These are phyloP conservation scores for Drosophila lacicola DNA, from an alignment of 2,888 invertebrate species.

Conservation along the genomic window DNA sequence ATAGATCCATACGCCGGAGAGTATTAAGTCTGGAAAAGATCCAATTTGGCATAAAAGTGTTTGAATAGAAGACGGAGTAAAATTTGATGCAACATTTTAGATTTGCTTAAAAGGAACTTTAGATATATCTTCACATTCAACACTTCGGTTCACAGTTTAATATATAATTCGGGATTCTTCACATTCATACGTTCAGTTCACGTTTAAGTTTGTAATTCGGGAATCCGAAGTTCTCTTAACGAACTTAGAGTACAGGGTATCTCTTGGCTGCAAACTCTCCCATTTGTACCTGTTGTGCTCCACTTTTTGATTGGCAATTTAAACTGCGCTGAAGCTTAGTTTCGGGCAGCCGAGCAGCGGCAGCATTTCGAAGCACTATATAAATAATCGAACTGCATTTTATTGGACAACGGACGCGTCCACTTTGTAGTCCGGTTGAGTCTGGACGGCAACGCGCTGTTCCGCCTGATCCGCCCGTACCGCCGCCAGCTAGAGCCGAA, in stretches of 20 bases:
- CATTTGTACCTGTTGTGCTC: constrained; percentile 33
- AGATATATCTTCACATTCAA: no score
- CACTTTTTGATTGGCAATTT: constrained; percentile 78
- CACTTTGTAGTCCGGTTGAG: constrained; percentile 46
- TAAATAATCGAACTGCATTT: constrained; percentile 79
- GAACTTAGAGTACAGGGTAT: constrained; percentile 13
- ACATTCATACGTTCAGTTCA: no score
- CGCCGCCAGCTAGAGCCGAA: constrained; percentile 41
- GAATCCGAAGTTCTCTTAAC: no score
- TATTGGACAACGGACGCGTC: constrained; percentile 39
- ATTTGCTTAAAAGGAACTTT: no score
- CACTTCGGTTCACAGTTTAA: no score
- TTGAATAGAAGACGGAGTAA: no score
- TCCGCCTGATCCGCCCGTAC: constrained; percentile 10
- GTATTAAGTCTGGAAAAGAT: no score
- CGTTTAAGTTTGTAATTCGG: no score
- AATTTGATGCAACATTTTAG: no score
- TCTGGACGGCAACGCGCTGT: constrained; percentile 28
- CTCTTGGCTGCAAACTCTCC: background rate
- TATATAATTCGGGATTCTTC: no score
- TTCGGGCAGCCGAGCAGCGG: constrained; percentile 23
- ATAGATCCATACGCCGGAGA: no score
- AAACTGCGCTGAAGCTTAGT: constrained; percentile 59
- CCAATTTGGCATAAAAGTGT: no score
- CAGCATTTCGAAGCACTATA: constrained; percentile 69